Percentiles rank a stretch among this genome's conserved stretches.
Conservation (phyloP, 2,113 vertebrate genomes). For the Rhipidura dahli region DNA sequence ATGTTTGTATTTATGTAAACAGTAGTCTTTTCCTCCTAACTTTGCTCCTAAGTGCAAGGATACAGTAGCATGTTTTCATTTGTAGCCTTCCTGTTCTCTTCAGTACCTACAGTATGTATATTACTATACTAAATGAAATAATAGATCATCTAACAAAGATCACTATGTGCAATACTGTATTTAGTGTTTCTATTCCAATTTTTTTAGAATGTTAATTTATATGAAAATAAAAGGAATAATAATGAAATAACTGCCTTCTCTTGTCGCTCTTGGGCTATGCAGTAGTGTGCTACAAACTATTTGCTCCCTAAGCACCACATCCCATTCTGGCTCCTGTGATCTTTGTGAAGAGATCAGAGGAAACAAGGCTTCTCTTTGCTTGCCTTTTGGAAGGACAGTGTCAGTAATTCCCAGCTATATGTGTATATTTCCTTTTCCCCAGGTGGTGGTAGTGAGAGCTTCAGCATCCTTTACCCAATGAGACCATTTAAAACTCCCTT, state of each 20-base stretch:
- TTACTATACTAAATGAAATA: constrained; percentile 72
- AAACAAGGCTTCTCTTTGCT: not conserved
- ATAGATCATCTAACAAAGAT: constrained; percentile 79
- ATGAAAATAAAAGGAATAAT: constrained; percentile 89
- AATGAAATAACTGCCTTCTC: constrained; percentile 39
- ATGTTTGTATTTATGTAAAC: constrained; percentile 77
- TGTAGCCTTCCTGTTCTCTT: constrained; percentile 70
- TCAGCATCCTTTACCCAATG: not conserved
- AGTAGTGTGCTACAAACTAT: not conserved
- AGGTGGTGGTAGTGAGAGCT: not conserved
- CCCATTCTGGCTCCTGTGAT: not conserved
- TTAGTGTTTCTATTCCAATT: constrained; percentile 85
- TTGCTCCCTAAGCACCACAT: not conserved
- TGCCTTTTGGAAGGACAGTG: not conserved
- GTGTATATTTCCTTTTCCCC: not conserved
- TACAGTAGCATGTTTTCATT: constrained; percentile 72
- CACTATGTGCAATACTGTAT: constrained; percentile 87
- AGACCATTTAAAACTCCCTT: not conserved
- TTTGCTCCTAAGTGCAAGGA: constrained; percentile 65
- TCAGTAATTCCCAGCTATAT: not conserved
- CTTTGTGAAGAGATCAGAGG: not conserved
- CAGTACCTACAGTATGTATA: constrained; percentile 71
- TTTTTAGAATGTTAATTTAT: constrained; percentile 86
- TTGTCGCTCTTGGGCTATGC: not conserved
- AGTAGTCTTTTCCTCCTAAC: constrained; percentile 62